Conservation (phyloP, 2,113 vertebrate species). For the Neodon shergylaensis region DNA sequence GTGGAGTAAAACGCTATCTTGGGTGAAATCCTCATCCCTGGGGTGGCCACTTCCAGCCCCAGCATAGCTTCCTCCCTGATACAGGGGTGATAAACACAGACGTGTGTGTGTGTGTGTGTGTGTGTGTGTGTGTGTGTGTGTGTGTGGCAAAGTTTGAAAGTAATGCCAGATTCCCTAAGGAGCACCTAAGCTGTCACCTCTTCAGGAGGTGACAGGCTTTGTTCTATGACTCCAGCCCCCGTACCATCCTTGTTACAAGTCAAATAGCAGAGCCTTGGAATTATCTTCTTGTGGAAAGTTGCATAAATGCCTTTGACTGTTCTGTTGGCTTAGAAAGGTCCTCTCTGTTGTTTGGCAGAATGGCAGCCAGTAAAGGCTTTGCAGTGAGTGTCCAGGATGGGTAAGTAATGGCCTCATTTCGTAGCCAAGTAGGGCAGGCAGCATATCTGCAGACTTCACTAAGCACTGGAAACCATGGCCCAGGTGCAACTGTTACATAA, state of each 20-base stretch:
- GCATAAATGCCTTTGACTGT: neutral
- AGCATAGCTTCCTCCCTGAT: neutral
- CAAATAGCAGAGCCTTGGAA: neutral
- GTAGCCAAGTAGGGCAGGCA: neutral
- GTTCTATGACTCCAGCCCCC: neutral
- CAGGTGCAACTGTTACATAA: neutral
- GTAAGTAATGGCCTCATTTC: conserved; percentile 48
- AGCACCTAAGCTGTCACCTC: neutral
- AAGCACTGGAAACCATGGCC: neutral
- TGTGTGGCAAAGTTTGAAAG: neutral
- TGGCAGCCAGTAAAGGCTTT: conserved; percentile 26
- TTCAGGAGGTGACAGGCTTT: neutral
- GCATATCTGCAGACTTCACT: neutral
- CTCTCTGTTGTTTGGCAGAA: conserved; percentile 56
- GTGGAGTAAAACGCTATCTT: neutral
- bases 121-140: neutral
- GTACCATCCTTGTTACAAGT: neutral
- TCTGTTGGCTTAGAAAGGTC: neutral
- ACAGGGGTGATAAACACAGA: neutral
- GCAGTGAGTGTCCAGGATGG: conserved; percentile 12
- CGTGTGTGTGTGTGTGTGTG: too few relatives aligned
- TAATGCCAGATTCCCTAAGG: neutral
- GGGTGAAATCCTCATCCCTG: neutral
- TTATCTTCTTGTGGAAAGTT: neutral
- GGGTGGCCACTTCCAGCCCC: neutral